phyloP scores from a whole-genome alignment of 2,888 invertebrate species.

The Drosophila yooni region DNA sequence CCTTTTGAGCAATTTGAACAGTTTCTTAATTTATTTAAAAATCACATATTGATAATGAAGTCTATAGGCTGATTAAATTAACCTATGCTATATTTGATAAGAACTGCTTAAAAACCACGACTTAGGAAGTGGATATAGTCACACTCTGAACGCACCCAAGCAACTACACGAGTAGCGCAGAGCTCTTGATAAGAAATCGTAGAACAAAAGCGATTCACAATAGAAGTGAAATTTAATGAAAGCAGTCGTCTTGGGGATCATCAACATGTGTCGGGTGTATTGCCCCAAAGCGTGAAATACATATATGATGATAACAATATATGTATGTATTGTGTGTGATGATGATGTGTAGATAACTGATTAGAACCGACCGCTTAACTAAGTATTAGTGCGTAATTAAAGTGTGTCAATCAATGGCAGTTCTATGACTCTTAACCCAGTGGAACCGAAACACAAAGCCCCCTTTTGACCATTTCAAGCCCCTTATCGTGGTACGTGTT shows the following conservation, averaged over 20 bases:
- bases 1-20: not conserved
- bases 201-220: not conserved
- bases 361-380: conserved; percentile 6
- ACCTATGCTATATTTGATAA: not conserved
- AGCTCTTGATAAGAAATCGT: not conserved
- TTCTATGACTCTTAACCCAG: conserved; percentile 15
- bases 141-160: not conserved
- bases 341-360: conserved; percentile 8
- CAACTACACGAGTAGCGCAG: not conserved
- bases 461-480: conserved; percentile 34
- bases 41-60: not conserved
- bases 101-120: not conserved
- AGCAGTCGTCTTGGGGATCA: not conserved
- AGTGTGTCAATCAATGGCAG: conserved; percentile 42
- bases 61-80: not conserved
- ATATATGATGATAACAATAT: conserved; percentile 5
- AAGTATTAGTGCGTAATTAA: conserved; percentile 2
- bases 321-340: not conserved
- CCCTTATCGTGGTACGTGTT: conserved; percentile 59
- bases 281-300: not conserved
- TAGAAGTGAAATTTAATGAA: not conserved
- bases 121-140: not conserved
- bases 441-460: conserved; percentile 26
- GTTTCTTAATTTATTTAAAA: not conserved
- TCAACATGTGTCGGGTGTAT: not conserved